These are phyloP conservation scores for Conger conger DNA, from an alignment of 2,113 vertebrate species.

Conservation along the genomic window DNA sequence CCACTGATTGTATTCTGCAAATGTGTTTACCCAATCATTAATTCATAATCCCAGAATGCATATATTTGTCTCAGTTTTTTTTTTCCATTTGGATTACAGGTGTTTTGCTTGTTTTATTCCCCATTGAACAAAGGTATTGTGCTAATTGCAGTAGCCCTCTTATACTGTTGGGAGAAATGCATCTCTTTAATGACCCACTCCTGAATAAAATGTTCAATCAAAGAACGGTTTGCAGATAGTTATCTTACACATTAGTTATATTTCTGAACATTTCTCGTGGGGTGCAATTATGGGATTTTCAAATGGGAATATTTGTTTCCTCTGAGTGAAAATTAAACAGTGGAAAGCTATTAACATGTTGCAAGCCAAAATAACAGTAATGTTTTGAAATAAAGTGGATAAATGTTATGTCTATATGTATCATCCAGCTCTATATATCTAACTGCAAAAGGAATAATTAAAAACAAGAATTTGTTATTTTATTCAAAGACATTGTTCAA, in stretches of 20 bases:
- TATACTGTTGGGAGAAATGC: background rate
- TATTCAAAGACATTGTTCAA: no score
- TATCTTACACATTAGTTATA: background rate
- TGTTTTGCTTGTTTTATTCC: no score
- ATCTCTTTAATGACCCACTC: background rate
- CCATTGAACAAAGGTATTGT: background rate
- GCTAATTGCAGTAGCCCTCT: background rate
- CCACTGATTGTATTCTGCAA: no score
- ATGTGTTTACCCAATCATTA: no score
- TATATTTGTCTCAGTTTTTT: no score
- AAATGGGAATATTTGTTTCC: background rate
- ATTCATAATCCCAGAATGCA: no score
- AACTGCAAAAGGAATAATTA: no score
- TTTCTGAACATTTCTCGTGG: background rate
- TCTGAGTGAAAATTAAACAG: background rate
- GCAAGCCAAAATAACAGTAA: background rate
- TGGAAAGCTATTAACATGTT: background rate
- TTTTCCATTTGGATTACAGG: no score
- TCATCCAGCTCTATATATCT: no score
- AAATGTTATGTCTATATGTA: no score
- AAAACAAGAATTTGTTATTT: no score
- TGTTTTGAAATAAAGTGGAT: no score
- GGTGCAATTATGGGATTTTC: background rate
- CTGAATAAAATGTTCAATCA: background rate
- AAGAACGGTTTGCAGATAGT: background rate